phyloP scores from a whole-genome alignment of 2,888 invertebrate species.

The Oligia fasciuncula region DNA sequence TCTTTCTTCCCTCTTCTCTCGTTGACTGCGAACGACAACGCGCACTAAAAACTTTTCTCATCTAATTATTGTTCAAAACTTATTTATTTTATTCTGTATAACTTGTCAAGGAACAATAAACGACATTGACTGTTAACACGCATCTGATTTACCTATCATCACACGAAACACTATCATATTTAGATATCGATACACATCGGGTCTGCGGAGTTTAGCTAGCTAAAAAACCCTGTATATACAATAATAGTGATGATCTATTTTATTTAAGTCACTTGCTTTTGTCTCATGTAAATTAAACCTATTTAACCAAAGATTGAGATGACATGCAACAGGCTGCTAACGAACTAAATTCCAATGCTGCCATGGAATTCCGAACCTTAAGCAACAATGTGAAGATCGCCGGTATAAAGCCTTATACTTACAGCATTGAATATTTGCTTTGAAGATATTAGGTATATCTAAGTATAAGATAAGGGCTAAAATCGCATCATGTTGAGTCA shows the following conservation, averaged over 20 bases:
- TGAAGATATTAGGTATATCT: neutral
- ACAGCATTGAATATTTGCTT: constrained; percentile 26
- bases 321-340: constrained; percentile 41
- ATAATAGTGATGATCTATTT: neutral
- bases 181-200: too few relatives aligned
- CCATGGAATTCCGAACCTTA: constrained; percentile 27
- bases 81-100: too few relatives aligned
- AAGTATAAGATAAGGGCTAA: neutral
- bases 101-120: too few relatives aligned
- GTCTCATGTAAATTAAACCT: neutral
- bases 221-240: neutral
- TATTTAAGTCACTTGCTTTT: neutral
- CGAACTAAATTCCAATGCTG: constrained; percentile 37
- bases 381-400: constrained; percentile 32
- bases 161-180: too few relatives aligned
- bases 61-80: too few relatives aligned
- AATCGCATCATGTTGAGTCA: constrained; percentile 9
- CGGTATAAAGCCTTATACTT: neutral
- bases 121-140: too few relatives aligned
- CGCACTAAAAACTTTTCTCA: too few relatives aligned
- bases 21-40: too few relatives aligned
- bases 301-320: neutral
- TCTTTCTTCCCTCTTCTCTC: too few relatives aligned
- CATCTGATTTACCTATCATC: too few relatives aligned
- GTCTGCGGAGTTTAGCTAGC: too few relatives aligned